Evolutionary conservation across 2,888 invertebrate genomes (phyloP).

Genomic region (Alviniconcha strummeri): DNA sequence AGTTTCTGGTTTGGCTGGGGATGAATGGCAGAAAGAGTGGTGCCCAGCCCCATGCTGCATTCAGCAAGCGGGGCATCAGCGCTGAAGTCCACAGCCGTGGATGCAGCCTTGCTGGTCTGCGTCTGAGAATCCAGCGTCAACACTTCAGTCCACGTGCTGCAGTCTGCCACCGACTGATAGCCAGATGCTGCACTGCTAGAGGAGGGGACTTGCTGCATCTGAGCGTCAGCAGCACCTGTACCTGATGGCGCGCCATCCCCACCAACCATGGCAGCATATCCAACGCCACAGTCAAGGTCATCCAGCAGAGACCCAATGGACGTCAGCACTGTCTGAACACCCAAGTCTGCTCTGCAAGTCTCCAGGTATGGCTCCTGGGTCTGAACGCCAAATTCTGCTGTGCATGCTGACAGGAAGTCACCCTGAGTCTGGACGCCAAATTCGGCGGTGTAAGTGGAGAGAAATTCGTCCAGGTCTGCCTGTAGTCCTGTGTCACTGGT

Average conservation of each 20-base stretch:
- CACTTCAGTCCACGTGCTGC: neutral
- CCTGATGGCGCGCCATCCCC: too few relatives aligned
- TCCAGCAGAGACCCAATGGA: constrained; percentile 14
- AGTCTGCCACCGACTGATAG: neutral
- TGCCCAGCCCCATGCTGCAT: neutral
- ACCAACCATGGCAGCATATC: neutral
- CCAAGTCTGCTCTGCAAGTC: constrained; percentile 18
- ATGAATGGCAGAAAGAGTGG: neutral
- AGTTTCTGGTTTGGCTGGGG: neutral
- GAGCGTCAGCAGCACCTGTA: too few relatives aligned
- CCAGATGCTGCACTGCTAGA: neutral
- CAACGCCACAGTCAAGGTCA: neutral
- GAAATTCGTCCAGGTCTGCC: constrained; percentile 2
- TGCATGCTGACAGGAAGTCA: constrained; percentile 9
- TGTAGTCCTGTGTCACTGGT: neutral
- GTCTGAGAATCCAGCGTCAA: neutral
- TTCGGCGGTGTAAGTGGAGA: constrained; percentile 12
- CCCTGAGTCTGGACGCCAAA: constrained; percentile 28
- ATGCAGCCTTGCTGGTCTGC: neutral
- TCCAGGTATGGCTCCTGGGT: neutral
- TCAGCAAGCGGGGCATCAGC: neutral
- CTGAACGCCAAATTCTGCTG: constrained; percentile 29
- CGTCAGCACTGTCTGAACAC: constrained; percentile 18
- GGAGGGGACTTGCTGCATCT: neutral
- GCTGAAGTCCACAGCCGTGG: neutral